Evolutionary conservation across 2,888 invertebrate species (phyloP).

Genomic region (Drosophila rellima): DNA sequence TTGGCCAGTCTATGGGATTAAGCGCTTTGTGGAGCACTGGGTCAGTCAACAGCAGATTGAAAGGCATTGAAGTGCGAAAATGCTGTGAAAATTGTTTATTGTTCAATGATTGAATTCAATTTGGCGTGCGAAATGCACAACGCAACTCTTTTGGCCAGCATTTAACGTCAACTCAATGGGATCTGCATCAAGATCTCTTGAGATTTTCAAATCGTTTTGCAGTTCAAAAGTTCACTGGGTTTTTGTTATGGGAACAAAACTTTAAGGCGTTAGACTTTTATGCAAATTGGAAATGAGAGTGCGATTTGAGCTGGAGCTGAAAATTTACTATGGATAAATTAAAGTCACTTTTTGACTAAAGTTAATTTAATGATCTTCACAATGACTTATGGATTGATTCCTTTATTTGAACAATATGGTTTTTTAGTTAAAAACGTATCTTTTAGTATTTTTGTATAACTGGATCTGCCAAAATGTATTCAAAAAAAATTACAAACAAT

Average conservation of each 20-base stretch:
- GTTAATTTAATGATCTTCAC: no score
- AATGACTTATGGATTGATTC: no score
- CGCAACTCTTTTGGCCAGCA: slow-evolving; percentile 9
- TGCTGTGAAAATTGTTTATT: slow-evolving; percentile 76
- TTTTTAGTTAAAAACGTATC: no score
- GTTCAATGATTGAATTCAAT: slow-evolving; percentile 75
- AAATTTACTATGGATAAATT: no score
- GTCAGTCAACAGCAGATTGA: slow-evolving; percentile 44
- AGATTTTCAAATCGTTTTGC: slow-evolving; percentile 45
- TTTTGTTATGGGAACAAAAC: slow-evolving; percentile 20
- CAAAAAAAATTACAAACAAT: no score
- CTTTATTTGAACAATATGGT: no score
- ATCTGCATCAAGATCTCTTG: slow-evolving; percentile 20
- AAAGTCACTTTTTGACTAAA: no score
- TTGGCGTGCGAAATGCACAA: slow-evolving; percentile 39
- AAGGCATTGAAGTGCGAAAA: slow-evolving; percentile 68
- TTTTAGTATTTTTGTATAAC: no score
- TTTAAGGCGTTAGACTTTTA: not conserved
- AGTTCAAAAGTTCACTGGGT: slow-evolving; percentile 70
- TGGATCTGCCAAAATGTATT: no score
- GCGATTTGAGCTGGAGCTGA: not conserved
- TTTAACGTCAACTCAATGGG: slow-evolving; percentile 30
- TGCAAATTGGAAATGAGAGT: slow-evolving; percentile 1
- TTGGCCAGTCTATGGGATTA: slow-evolving; percentile 53
- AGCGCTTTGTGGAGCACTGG: slow-evolving; percentile 68